phyloP scores from a whole-genome alignment of 2,797 vertebrate genomes.

The Hafferia zeledoni region DNA sequence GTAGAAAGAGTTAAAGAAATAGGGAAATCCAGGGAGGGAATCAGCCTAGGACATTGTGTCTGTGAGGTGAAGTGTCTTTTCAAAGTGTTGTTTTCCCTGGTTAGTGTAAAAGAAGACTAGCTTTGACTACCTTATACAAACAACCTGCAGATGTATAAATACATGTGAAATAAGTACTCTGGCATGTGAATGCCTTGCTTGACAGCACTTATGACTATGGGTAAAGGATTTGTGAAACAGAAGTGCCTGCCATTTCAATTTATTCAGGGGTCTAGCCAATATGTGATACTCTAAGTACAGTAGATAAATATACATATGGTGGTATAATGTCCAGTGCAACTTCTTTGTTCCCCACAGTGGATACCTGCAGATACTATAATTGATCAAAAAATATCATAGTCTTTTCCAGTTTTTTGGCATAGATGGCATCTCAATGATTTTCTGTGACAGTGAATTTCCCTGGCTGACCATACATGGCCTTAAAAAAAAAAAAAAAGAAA shows the following conservation, averaged over 20 bases:
- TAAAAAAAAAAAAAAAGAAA: slow-evolving; percentile 27
- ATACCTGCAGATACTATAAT: not conserved
- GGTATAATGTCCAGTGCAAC: not conserved
- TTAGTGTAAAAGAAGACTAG: not conserved
- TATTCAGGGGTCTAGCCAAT: not conserved
- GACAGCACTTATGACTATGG: not conserved
- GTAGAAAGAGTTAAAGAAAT: not conserved
- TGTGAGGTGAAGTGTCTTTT: not conserved
- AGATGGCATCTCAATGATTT: not conserved
- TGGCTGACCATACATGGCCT: not conserved
- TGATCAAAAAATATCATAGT: not conserved
- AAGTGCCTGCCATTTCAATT: not conserved
- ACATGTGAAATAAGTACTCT: not conserved
- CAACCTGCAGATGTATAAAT: not conserved
- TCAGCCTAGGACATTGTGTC: not conserved
- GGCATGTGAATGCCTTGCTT: not conserved
- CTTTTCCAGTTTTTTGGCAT: not conserved
- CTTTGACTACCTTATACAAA: not conserved
- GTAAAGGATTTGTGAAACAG: not conserved
- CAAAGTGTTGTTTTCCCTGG: not conserved
- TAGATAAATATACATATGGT: not conserved
- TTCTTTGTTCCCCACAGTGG: not conserved
- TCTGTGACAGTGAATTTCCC: not conserved
- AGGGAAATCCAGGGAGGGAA: not conserved
- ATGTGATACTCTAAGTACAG: not conserved